Conservation (phyloP, 2,888 invertebrate genomes). For the Chloromyia formosa region DNA sequence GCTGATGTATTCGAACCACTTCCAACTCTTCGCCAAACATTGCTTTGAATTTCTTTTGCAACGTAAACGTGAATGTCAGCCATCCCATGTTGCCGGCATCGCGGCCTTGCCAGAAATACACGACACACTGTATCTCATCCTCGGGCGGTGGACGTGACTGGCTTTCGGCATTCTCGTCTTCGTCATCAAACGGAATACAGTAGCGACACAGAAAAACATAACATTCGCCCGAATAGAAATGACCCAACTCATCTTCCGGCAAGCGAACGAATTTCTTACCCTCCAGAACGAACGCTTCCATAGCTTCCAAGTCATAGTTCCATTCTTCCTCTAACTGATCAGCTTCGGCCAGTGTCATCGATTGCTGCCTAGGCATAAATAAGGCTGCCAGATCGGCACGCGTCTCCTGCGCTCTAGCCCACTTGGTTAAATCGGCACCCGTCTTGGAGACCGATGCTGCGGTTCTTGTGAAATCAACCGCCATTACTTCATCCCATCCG, state of each 20-base stretch:
- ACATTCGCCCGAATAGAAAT: conserved; percentile 93
- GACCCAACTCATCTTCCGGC: conserved; percentile 91
- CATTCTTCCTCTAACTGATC: conserved; percentile 91
- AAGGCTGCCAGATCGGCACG: conserved; percentile 93
- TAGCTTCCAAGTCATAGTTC: conserved; percentile 97
- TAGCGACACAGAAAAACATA: conserved; percentile 98
- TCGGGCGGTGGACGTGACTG: conserved; percentile 59
- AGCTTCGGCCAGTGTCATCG: conserved; percentile 86
- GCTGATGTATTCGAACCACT: conserved; percentile 95
- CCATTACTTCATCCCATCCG: conserved; percentile 99
- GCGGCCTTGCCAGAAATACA: conserved; percentile 99
- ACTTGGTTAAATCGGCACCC: conserved; percentile 93
- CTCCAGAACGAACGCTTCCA: conserved; percentile 97
- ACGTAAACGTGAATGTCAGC: conserved; percentile 97
- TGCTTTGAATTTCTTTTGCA: conserved; percentile 90
- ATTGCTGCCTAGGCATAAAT: conserved; percentile 92
- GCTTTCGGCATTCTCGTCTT: conserved; percentile 67
- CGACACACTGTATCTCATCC: conserved; percentile 84
- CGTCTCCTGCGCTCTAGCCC: conserved; percentile 90
- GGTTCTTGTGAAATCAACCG: conserved; percentile 97
- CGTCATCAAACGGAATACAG: conserved; percentile 79
- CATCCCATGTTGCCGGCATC: conserved; percentile 99
- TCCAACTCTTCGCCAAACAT: conserved; percentile 90
- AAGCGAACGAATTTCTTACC: conserved; percentile 96
- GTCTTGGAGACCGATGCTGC: conserved; percentile 96